Evolutionary conservation across 2,113 vertebrate genomes (phyloP), one percentile per base, ranked within the genome.

Genomic region (Psettodes erumei): DNA sequence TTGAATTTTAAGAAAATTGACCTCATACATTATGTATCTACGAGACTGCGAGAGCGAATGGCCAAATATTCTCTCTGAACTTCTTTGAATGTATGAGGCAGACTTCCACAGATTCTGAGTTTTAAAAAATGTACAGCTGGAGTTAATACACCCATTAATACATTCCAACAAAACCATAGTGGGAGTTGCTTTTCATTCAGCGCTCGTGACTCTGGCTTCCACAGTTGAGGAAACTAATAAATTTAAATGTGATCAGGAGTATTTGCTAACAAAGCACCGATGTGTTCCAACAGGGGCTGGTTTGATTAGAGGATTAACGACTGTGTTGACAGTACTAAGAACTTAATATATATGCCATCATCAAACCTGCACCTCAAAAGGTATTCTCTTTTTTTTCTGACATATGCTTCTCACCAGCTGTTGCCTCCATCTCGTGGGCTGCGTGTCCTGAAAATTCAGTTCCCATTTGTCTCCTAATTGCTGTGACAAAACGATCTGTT

Each of bases 321-420:
- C 42, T 28, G 55, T 66, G 69, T 67, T 69, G 54, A 68, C 74
- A 64, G 30, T 35, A 32, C 53, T 38, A 40, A 68, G 30, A 61
- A 63, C 62, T 58, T 71, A 75, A 83, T 79, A 64, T 19, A 59
- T 47, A 50, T 65, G 4, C 55, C 30, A 48, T 68, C 11, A 47
- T 71, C 43, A 65, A 61, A 60, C 67, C 72, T 55, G 19, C 38
- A 27, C n/a, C 58, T 62, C 43, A 35, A 70, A 85, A 76, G 70
- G 28, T 66, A 48, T 60, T 58, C n/a, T n/a, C n/a, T n/a, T n/a
- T n/a, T 1, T 79, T 71, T 79, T 43, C 77, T 85, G 84, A 90
- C 79, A 86, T 79, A 73, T 79, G 79, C 74, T 75, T 80, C 81
- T 84, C 75, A 75, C 55, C 90, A 90, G 87, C 84, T 92, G 89